Conservation (phyloP, 2,797 vertebrate genomes). For the Gila robusta region DNA sequence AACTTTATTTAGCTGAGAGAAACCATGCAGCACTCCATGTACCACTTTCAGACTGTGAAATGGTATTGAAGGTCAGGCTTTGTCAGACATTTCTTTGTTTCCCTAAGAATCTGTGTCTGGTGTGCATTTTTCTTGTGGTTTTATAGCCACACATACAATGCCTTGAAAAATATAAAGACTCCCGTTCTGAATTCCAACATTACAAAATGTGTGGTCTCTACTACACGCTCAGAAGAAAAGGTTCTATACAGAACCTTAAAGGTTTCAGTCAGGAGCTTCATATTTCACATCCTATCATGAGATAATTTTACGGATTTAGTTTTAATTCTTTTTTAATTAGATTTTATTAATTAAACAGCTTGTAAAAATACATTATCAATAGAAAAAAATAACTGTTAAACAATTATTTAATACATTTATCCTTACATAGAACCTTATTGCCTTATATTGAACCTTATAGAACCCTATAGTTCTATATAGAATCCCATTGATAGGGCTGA, state of each 20-base stretch:
- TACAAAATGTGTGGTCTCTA: not conserved
- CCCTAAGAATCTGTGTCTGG: not conserved
- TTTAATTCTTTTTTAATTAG: no score
- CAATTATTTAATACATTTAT: no score
- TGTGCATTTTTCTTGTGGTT: not conserved
- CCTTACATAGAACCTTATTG: no score
- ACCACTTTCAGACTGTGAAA: not conserved
- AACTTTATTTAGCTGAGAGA: not conserved
- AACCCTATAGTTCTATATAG: no score
- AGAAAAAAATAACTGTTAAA: no score
- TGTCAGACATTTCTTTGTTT: not conserved
- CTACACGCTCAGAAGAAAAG: not conserved
- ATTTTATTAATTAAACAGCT: no score
- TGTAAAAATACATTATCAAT: no score
- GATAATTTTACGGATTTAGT: not conserved
- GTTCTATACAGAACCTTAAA: not conserved
- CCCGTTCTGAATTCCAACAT: not conserved
- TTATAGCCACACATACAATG: not conserved
- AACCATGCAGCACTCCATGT: not conserved
- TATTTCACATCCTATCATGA: not conserved
- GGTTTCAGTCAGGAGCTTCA: not conserved
- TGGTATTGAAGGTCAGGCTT: not conserved
- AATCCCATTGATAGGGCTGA: no score
- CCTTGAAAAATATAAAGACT: not conserved
- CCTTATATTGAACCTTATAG: no score